Percentiles rank a stretch among this genome's conserved stretches.
Evolutionary conservation across 2,113 vertebrate genomes (phyloP).

Genomic region (Brachyhypopomus gauderio): DNA sequence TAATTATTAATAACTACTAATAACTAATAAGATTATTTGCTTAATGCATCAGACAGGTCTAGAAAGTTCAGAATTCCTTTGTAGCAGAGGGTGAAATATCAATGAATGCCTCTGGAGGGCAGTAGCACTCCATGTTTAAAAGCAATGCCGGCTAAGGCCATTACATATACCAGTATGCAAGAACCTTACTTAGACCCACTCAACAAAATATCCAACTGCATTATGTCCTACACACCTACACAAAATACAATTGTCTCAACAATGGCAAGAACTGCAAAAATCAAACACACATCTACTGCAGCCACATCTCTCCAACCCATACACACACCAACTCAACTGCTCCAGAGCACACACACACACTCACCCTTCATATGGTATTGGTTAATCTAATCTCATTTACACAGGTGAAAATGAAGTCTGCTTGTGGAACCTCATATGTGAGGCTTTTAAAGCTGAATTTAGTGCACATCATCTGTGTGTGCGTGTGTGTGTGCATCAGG

Average conservation of each 20-base stretch:
- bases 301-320: too few species aligned
- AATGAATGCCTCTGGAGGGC: background rate
- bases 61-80: background rate
- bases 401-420: background rate
- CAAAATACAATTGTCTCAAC: too few species aligned
- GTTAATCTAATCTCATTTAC: background rate
- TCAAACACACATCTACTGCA: too few species aligned
- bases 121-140: background rate
- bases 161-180: too few species aligned
- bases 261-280: too few species aligned
- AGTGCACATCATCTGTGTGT: background rate
- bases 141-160: background rate
- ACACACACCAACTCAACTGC: too few species aligned
- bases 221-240: too few species aligned
- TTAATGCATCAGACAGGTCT: background rate
- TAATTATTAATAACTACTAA: too few species aligned
- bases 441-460: background rate
- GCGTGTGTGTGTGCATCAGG: background rate
- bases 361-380: background rate
- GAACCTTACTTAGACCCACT: too few species aligned
- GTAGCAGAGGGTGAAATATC: background rate
- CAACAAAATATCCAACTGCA: too few species aligned
- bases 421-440: background rate
- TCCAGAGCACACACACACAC: too few species aligned
- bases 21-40: background rate